Evolutionary conservation across 2,888 invertebrate genomes (phyloP).

Genomic region (Ethmia dodecea): DNA sequence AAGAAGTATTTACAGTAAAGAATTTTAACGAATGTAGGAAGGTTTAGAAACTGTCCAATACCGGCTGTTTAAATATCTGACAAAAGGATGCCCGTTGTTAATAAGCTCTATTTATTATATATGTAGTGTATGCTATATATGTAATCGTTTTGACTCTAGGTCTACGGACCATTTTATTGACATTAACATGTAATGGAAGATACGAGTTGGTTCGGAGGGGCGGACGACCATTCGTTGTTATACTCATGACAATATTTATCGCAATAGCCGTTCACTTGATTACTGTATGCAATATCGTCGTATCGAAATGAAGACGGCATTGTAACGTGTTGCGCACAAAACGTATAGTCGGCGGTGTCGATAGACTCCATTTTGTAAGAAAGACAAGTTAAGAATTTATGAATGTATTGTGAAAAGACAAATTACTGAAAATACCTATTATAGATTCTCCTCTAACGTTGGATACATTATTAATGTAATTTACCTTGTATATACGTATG

Average conservation of each 20-base stretch:
- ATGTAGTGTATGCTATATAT: too few relatives aligned
- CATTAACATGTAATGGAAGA: too few relatives aligned
- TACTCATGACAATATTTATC: too few relatives aligned
- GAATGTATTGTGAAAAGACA: slow-evolving; percentile 40
- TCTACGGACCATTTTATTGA: neutral
- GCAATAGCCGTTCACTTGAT: too few relatives aligned
- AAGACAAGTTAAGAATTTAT: slow-evolving; percentile 39
- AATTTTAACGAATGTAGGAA: slow-evolving; percentile 28
- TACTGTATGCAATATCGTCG: too few relatives aligned
- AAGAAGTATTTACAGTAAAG: slow-evolving; percentile 39
- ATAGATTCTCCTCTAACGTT: slow-evolving; percentile 60
- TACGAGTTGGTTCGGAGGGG: too few relatives aligned
- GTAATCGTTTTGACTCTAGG: too few relatives aligned
- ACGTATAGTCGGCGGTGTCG: slow-evolving; percentile 44
- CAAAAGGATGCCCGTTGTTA: slow-evolving; percentile 32
- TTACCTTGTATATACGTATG: slow-evolving; percentile 74
- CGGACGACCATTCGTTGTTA: too few relatives aligned
- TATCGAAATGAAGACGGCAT: too few relatives aligned
- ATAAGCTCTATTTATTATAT: slow-evolving; percentile 21
- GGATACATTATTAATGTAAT: slow-evolving; percentile 61
- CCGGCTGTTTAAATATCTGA: slow-evolving; percentile 54
- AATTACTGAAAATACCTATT: slow-evolving; percentile 44
- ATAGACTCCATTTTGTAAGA: slow-evolving; percentile 60
- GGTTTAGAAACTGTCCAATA: too few relatives aligned
- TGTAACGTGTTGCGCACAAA: slow-evolving; percentile 59